Evolutionary conservation across 2,113 vertebrate genomes (phyloP), one percentile per base, ranked within the genome.

Genomic region (Nerophis ophidion): DNA sequence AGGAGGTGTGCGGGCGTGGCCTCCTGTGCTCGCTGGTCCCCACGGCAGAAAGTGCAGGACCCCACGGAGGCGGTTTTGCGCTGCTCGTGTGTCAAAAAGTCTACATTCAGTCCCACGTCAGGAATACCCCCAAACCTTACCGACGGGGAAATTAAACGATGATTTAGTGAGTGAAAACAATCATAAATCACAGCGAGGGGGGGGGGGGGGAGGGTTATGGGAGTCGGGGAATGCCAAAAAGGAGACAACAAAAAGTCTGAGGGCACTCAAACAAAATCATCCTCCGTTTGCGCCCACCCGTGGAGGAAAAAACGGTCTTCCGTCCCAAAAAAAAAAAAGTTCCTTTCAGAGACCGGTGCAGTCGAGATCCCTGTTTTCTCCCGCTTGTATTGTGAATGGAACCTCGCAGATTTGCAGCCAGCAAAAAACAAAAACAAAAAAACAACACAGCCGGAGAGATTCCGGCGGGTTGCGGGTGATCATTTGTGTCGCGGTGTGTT

Each of bases 401-500:
- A 77, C 76, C 71, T 63, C 48, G 58, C 61, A 63, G 75, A 77
- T 75, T 82, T 73, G 75, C 63, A 70, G 74, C 69, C 70, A 71
- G 26, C 26, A 26, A 26, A 26, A 1, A 26, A 26, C n/a, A n/a
- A 26, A 1, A 26, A 26, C 3, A 26, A 26, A 74, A 74, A 44
- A 81, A 76, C 70, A 49, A 66, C 66, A 52, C 74, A 75, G 77
- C 74, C 35, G 11, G 70, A 78, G 50, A n/a, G 17, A 48, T 66
- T 77, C 67, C 42, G 56, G 76, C 72, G 51, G 49, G 65, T 34
- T 60, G 53, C 6, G 45, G 82, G 47, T 0, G 60, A 89, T 98
- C 93, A 98, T 93, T 99, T 98, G 88, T 98, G 95, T 69, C 97
- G 91, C 63, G 93, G 92, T 45, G 93, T 90, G 61, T 95, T 94